A percentile compares a stretch with the other conserved stretches of the same genome.
Conservation (phyloP, 1,140 invertebrate species). For the Delia radicum region DNA sequence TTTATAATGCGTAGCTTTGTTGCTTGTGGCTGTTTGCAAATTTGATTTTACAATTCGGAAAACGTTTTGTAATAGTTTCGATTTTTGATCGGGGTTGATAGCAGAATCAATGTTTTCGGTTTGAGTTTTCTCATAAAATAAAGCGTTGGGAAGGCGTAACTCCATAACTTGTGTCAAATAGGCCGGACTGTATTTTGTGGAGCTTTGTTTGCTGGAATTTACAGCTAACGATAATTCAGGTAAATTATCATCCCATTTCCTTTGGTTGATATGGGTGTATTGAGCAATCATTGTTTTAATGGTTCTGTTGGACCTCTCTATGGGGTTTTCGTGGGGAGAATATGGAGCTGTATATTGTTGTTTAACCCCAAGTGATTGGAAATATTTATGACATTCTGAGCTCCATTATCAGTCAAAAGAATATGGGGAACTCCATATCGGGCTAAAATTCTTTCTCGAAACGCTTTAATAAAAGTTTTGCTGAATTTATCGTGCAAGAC, state of each 20-base stretch:
- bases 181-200: not conserved
- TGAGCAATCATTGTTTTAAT: conserved; percentile 15
- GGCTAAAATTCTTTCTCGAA: not conserved
- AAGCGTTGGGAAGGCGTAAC: not conserved
- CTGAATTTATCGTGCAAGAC: not conserved
- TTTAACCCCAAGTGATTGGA: not conserved
- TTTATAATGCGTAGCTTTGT: not conserved
- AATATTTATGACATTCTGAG: not conserved
- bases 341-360: not conserved
- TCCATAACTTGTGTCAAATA: not conserved
- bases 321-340: conserved; percentile 6
- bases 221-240: not conserved
- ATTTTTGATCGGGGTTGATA: not conserved
- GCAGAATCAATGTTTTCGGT: not conserved
- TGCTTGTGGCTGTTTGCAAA: not conserved
- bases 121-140: not conserved
- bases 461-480: not conserved
- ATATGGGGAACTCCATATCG: not conserved
- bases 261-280: not conserved
- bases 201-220: not conserved
- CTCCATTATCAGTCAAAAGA: conserved; percentile 4
- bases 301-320: not conserved
- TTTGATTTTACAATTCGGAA: too few relatives aligned
- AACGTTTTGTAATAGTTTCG: not conserved
- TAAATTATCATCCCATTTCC: not conserved